Conservation (phyloP, 2,797 vertebrate genomes). For the Neosilurus mollespiculum region DNA sequence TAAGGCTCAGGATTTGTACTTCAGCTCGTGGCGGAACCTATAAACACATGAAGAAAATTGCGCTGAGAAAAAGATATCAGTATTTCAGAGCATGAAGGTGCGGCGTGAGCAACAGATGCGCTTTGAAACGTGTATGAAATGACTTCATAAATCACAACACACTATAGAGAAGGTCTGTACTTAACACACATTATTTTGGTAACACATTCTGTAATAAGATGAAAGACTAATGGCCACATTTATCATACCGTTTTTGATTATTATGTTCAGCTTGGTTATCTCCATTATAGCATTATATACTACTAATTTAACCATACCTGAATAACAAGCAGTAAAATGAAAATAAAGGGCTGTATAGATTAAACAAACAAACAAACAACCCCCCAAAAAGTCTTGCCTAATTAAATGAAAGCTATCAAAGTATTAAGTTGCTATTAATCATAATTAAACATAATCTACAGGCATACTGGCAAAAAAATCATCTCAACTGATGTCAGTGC, state of each 20-base stretch:
- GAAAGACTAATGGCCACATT: not conserved
- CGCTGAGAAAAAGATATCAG: not conserved
- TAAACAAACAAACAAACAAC: not conserved
- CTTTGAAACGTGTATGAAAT: not conserved
- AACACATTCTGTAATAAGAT: not conserved
- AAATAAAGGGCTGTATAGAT: not conserved
- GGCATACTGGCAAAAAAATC: not conserved
- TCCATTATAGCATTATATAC: not conserved
- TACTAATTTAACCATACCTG: constrained; percentile 2
- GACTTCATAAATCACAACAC: not conserved
- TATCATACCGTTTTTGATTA: constrained; percentile 15
- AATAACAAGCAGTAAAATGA: constrained; percentile 8
- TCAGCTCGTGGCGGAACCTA: not conserved
- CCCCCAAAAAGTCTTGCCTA: not conserved
- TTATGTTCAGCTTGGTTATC: not conserved
- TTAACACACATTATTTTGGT: not conserved
- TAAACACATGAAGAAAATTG: not conserved
- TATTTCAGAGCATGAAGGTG: no score
- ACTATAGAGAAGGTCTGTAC: not conserved
- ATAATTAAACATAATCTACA: constrained; percentile 26
- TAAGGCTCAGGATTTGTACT: not conserved
- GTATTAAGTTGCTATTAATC: constrained; percentile 20
- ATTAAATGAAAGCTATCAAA: constrained; percentile 2
- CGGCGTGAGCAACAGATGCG: not conserved
- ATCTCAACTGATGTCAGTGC: constrained; percentile 9